phyloP scores from a whole-genome alignment of 1,140 invertebrate genomes.

The Zelostemma sp. region DNA sequence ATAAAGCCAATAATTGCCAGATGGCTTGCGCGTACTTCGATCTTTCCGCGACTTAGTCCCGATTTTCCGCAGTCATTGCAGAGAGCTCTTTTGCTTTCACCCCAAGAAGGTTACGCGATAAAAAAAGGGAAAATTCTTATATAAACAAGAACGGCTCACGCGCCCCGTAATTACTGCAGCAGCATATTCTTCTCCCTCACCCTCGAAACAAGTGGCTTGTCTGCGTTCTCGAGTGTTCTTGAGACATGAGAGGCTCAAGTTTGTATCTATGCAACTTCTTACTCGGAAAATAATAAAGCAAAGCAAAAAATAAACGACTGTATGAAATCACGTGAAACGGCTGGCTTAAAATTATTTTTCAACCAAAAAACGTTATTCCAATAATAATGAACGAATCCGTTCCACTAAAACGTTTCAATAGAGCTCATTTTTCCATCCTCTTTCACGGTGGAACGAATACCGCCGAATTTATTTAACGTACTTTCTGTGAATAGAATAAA shows the following conservation, averaged over 20 bases:
- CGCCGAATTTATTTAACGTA: neutral
- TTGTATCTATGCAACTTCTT: slow-evolving; percentile 28
- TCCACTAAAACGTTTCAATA: neutral
- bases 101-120: slow-evolving; percentile 14
- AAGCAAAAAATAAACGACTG: neutral
- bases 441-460: neutral
- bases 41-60: slow-evolving; percentile 4
- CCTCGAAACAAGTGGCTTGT: slow-evolving; percentile 41
- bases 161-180: slow-evolving; percentile 35
- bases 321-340: slow-evolving; percentile 2
- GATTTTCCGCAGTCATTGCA: slow-evolving; percentile 10
- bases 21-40: slow-evolving; percentile 15
- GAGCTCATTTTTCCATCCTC: neutral
- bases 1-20: slow-evolving; percentile 30
- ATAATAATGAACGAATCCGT: slow-evolving; percentile 2
- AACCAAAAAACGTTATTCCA: neutral
- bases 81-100: slow-evolving; percentile 17
- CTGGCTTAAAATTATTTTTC: neutral
- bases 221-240: slow-evolving; percentile 33
- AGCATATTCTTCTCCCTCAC: slow-evolving; percentile 21
- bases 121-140: slow-evolving; percentile 28
- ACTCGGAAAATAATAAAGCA: slow-evolving; percentile 1
- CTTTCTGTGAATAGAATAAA: slow-evolving; percentile 12
- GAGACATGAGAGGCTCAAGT: slow-evolving; percentile 12
- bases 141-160: slow-evolving; percentile 32